Evolutionary conservation across 2,113 vertebrate genomes (phyloP), one percentile per base, ranked within the genome.

Genomic region (Cephalopterus ornatus): DNA sequence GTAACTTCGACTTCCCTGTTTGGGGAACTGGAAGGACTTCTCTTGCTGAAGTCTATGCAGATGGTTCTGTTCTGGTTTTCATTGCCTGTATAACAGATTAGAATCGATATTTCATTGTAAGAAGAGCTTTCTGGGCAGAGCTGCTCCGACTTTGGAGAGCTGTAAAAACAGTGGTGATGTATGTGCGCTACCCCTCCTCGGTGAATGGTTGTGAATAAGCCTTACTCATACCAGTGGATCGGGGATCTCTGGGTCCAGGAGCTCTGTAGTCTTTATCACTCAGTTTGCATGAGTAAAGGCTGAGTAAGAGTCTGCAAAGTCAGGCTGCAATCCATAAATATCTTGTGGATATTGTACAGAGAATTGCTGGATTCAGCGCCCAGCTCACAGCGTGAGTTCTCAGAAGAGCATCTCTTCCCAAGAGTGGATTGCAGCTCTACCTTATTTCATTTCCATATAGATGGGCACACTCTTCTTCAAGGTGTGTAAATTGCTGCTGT

Each of bases 1-100:
- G 93, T 61, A 96, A 97, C 56, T 95, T 61, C 90, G 94, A 85
- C 96, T 97, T 97, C 97, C 97, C 93, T 12, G 22, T 97, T 93
- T 35, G 66, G 61, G 59, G 46, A 22, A 82, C 95, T 93, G 95
- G 95, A 96, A 94, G 94, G 14, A 41, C 63, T 95, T 49, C 82
- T 93, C 85, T 83, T 11, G 42, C 92, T n/a, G 59, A 55, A 67
- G 86, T 41, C 85, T 82, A 5, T 0, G 52, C 78, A 63, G 86
- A n/a, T 7, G 3, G 63, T 72, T 85, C 76, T 17, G 56, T 44
- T 58, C 49, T 12, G 16, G 44, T 65, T 75, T 62, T 85, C 32
- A 19, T 74, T 79, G 37, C 13, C 89, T n/a, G 32, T 22, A 15
- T 20, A 23, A 67, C 3, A 59, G 92, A 79, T 76, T 14, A 23